These are phyloP conservation scores for Tachina grossa DNA, from an alignment of 2,888 invertebrate genomes.

Conservation along the genomic window DNA sequence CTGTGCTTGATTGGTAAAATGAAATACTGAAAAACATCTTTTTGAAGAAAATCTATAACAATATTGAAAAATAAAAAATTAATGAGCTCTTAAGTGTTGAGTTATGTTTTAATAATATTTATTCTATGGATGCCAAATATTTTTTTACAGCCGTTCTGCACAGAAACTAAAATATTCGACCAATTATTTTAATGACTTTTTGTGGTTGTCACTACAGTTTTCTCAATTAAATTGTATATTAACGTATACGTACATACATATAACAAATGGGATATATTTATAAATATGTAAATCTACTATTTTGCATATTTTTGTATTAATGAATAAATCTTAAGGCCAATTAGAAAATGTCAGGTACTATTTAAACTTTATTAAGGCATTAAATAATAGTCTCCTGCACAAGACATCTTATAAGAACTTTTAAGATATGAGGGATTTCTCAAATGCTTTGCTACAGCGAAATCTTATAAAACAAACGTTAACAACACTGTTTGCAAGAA, in stretches of 20 bases:
- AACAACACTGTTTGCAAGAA: too few species aligned
- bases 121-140: conserved; percentile 58
- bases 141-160: not conserved
- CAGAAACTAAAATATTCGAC: conserved; percentile 44
- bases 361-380: not conserved
- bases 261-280: not conserved
- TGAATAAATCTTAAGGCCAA: conserved; percentile 25
- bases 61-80: conserved; percentile 40
- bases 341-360: conserved; percentile 17
- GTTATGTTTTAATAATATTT: conserved; percentile 70
- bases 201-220: conserved; percentile 59
- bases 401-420: too few species aligned
- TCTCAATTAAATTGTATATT: conserved; percentile 53
- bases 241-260: not conserved
- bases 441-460: too few species aligned
- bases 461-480: too few species aligned
- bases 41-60: not conserved
- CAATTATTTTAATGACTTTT: conserved; percentile 68
- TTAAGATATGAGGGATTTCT: too few species aligned
- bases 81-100: conserved; percentile 73
- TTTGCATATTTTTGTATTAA: not conserved
- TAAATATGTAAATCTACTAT: too few species aligned
- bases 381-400: too few species aligned
- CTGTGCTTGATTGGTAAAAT: not conserved
- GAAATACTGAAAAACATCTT: not conserved